These are phyloP conservation scores for Ceratina japonica DNA, from an alignment of 1,140 invertebrate genomes.

Conservation along the genomic window DNA sequence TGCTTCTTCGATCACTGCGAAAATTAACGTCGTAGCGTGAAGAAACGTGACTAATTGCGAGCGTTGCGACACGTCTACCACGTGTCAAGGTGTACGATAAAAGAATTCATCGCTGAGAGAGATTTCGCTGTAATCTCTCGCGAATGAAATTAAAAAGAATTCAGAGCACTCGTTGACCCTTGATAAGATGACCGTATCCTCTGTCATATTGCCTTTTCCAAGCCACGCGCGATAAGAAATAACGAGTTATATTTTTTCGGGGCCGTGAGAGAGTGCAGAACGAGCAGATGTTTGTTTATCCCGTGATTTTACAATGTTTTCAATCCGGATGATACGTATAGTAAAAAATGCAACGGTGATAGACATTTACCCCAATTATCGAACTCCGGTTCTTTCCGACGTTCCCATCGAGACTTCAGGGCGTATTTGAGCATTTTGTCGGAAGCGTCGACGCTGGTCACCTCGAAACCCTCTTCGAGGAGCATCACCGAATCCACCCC, in stretches of 20 bases:
- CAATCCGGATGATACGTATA: neutral
- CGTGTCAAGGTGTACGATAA: neutral
- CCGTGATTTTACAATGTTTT: neutral
- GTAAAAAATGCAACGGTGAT: neutral
- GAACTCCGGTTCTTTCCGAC: slow-evolving; percentile 88
- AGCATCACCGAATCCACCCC: slow-evolving; percentile 94
- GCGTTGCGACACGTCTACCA: no score
- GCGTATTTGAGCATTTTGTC: slow-evolving; percentile 96
- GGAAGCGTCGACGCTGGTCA: slow-evolving; percentile 92
- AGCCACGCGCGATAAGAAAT: neutral
- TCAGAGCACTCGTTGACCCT: neutral
- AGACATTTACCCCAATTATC: slow-evolving; percentile 88
- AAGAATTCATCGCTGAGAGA: neutral
- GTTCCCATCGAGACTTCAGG: slow-evolving; percentile 89
- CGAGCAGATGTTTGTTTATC: neutral
- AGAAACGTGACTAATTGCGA: neutral
- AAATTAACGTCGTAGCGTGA: slow-evolving; percentile 1
- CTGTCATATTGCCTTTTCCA: neutral
- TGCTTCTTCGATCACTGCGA: slow-evolving; percentile 89
- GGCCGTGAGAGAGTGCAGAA: no score
- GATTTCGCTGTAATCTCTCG: neutral
- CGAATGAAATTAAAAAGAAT: neutral
- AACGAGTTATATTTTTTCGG: neutral
- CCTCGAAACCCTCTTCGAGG: slow-evolving; percentile 91
- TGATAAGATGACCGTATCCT: neutral